Conservation (phyloP, 2,113 vertebrate species). For the Cavia porcellus region DNA sequence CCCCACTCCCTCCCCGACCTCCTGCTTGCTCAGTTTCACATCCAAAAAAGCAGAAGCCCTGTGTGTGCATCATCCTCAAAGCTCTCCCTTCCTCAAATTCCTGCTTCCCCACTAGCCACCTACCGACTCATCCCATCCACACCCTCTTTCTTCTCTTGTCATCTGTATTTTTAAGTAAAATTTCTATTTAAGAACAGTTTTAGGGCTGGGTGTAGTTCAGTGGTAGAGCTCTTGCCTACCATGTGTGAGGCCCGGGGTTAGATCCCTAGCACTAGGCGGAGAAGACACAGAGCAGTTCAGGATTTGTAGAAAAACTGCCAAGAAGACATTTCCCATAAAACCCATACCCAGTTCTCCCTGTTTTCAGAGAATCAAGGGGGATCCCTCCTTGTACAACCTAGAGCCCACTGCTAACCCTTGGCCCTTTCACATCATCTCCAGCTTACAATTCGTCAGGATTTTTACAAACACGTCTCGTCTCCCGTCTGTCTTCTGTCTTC, state of each 20-base stretch:
- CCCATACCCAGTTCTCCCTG: background rate
- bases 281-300: background rate
- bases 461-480: background rate
- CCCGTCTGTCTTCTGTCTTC: background rate
- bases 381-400: background rate
- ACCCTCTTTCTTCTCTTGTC: slow-evolving; percentile 68
- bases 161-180: slow-evolving; percentile 24
- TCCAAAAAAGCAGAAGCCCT: background rate
- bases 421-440: background rate
- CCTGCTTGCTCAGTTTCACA: background rate
- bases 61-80: too few relatives aligned
- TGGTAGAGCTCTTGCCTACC: background rate
- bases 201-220: background rate
- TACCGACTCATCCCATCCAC: slow-evolving; percentile 43
- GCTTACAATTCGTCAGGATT: background rate
- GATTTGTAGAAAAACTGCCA: slow-evolving; percentile 57
- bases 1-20: background rate
- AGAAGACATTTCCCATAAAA: background rate
- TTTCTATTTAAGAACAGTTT: background rate
- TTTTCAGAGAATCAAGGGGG: slow-evolving; percentile 21
- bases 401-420: background rate
- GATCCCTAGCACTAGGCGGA: background rate
- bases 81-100: slow-evolving; percentile 48
- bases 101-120: background rate
- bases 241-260: background rate